Conservation (phyloP, 2,888 invertebrate species). For the Schrankia costaestrigalis region DNA sequence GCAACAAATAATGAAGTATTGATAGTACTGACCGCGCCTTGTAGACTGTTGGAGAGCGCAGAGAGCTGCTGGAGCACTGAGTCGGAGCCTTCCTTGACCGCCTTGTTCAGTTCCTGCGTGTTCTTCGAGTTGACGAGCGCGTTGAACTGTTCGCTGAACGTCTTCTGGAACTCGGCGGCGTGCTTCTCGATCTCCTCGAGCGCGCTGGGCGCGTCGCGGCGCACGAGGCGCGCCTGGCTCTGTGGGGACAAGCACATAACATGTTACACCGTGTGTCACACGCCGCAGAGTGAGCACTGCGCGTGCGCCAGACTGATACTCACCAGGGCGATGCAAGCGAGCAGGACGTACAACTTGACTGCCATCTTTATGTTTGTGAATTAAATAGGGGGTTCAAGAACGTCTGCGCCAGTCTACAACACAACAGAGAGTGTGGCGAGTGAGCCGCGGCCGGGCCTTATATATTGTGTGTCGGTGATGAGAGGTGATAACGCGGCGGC, state of each 20-base stretch:
- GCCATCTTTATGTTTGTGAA: constrained; percentile 41
- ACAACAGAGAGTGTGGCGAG: constrained; percentile 39
- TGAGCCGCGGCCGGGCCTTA: constrained; percentile 16
- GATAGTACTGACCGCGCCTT: constrained; percentile 55
- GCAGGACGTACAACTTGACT: constrained; percentile 50
- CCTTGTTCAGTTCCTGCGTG: constrained; percentile 58
- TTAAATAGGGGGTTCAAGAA: constrained; percentile 11
- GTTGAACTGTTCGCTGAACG: constrained; percentile 50
- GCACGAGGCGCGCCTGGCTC: constrained; percentile 50
- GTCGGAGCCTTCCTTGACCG: constrained; percentile 60
- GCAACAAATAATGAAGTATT: background rate
- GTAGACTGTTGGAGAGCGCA: constrained; percentile 46
- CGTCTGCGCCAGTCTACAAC: constrained; percentile 34
- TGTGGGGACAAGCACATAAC: constrained; percentile 19
- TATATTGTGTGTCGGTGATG: constrained; percentile 24
- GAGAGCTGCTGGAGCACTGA: constrained; percentile 53
- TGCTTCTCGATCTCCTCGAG: constrained; percentile 59
- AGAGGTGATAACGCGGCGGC: constrained; percentile 8
- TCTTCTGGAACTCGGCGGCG: constrained; percentile 56
- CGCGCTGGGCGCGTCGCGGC: constrained; percentile 51
- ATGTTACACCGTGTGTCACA: background rate
- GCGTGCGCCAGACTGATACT: constrained; percentile 32
- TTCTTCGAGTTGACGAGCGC: constrained; percentile 56
- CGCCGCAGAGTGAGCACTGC: constrained; percentile 44
- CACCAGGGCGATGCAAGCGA: constrained; percentile 64